phyloP scores from a whole-genome alignment of 2,113 vertebrate species.

The Stegostoma tigrinum region DNA sequence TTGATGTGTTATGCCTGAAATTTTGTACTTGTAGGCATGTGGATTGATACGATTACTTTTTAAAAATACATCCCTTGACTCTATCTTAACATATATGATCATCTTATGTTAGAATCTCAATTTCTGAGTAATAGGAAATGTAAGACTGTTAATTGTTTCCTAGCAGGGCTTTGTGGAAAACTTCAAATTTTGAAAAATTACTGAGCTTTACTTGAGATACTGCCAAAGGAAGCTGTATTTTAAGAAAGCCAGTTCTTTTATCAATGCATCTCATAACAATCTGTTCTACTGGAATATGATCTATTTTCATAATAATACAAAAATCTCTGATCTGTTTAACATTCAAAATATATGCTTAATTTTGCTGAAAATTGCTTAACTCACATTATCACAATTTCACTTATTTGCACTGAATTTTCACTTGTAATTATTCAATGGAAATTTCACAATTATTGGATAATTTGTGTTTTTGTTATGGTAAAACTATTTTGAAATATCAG shows the following conservation, averaged over 20 bases:
- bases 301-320: not conserved
- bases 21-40: not conserved
- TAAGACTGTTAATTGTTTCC: not conserved
- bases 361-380: not conserved
- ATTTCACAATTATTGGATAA: not conserved
- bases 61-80: not conserved
- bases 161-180: not conserved
- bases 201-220: not conserved
- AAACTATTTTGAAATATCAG: not conserved
- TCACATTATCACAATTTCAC: not conserved
- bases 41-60: not conserved
- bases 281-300: not conserved
- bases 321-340: not conserved
- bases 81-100: not conserved
- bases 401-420: not conserved
- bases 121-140: not conserved
- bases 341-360: not conserved
- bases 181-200: slow-evolving; percentile 16
- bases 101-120: not conserved
- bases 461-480: not conserved
- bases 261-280: not conserved
- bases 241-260: not conserved
- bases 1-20: not conserved
- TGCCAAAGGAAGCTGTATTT: not conserved
- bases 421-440: no score